A percentile compares a stretch with the other conserved stretches of the same genome.
Conservation (phyloP, 2,888 invertebrate species). For the Lithophane ornitopus region DNA sequence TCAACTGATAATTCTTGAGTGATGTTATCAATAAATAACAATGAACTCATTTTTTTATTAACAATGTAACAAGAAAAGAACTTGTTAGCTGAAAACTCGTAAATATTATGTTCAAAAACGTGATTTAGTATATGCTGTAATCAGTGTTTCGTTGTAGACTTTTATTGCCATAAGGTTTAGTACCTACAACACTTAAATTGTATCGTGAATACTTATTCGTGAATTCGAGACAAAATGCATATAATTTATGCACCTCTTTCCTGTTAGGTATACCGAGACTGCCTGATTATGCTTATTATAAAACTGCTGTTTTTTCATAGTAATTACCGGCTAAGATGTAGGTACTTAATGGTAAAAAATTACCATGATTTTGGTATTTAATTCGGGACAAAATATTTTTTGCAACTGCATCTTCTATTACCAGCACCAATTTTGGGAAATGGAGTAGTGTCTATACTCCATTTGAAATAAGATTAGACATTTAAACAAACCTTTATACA, state of each 20-base stretch:
- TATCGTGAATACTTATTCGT: background rate
- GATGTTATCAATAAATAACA: background rate
- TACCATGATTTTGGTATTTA: background rate
- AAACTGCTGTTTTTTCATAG: background rate
- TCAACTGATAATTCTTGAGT: constrained; percentile 2
- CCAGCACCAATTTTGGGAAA: background rate
- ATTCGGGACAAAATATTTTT: background rate
- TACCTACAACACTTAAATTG: background rate
- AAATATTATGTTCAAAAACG: background rate
- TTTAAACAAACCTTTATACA: no score
- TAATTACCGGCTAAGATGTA: background rate
- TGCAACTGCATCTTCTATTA: background rate
- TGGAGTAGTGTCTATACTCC: no score
- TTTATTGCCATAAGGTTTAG: background rate
- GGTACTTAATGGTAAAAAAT: background rate
- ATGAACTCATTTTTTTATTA: background rate
- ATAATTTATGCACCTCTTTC: background rate
- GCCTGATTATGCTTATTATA: background rate
- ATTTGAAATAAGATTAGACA: no score
- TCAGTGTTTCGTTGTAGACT: background rate
- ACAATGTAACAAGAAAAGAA: background rate
- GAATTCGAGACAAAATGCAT: background rate
- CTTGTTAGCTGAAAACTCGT: background rate
- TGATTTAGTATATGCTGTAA: background rate
- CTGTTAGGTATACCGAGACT: no score